These are phyloP conservation scores for Peromyscus polionotus DNA, from an alignment of 2,113 vertebrate species.

Conservation along the genomic window DNA sequence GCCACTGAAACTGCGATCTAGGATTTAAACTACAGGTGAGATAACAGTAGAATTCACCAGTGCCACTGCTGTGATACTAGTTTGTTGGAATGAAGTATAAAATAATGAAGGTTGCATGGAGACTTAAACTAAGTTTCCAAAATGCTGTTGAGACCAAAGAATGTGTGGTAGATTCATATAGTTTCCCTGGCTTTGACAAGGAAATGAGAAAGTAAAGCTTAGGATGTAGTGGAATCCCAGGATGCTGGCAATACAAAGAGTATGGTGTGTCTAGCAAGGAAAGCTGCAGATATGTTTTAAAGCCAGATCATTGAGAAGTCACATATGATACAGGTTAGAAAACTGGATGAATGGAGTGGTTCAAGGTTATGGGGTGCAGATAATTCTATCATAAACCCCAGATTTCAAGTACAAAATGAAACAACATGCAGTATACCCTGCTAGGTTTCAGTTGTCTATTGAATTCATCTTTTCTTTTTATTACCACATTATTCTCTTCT, in stretches of 20 bases:
- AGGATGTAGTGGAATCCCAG: neutral
- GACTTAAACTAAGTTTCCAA: neutral
- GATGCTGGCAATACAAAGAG: neutral
- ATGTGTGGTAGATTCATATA: neutral
- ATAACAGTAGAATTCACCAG: neutral
- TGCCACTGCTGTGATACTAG: neutral
- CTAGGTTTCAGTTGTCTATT: neutral
- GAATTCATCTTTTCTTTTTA: neutral
- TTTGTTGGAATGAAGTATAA: neutral
- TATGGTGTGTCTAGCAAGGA: neutral
- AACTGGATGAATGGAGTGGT: neutral
- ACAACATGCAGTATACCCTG: neutral
- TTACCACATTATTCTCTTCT: neutral
- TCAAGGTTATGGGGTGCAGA: neutral
- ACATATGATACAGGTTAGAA: neutral
- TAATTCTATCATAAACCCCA: neutral
- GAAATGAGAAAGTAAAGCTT: neutral
- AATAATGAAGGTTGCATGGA: neutral
- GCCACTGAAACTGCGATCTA: neutral
- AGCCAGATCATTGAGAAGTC: neutral
- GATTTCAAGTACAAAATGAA: neutral
- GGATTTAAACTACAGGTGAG: fast-evolving
- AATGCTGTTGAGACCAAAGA: neutral
- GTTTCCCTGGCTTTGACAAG: too few species aligned
- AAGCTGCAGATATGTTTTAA: neutral